Conservation (phyloP, 2,113 vertebrate genomes). For the Atrichornis clamosus region DNA sequence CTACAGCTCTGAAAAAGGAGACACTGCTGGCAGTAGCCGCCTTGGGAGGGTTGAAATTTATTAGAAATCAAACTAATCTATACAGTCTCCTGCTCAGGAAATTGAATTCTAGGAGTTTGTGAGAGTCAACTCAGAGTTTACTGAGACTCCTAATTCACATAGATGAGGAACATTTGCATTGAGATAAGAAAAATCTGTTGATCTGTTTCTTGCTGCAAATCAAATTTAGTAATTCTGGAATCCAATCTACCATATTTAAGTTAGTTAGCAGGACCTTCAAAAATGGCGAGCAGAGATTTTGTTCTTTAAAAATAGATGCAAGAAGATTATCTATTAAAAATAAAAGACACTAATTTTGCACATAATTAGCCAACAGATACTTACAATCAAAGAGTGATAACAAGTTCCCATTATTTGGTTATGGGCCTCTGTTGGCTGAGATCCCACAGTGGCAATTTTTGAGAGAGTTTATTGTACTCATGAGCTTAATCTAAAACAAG, state of each 20-base stretch:
- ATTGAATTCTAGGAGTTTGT: constrained; percentile 18
- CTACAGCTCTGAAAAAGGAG: constrained; percentile 21
- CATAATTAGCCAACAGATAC: constrained; percentile 10
- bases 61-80: constrained; percentile 60
- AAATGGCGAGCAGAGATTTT: not conserved
- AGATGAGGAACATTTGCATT: not conserved
- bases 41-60: constrained; percentile 33
- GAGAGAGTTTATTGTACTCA: constrained; percentile 6
- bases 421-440: constrained; percentile 15
- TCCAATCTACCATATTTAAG: not conserved
- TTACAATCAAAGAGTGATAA: constrained; percentile 26
- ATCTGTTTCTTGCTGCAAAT: constrained; percentile 28
- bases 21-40: not conserved
- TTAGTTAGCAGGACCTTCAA: not conserved
- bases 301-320: constrained; percentile 10
- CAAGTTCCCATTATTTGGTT: constrained; percentile 41
- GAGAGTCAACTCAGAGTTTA: constrained; percentile 8
- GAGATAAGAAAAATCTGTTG: constrained; percentile 45
- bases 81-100: constrained; percentile 38
- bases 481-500: constrained; percentile 26
- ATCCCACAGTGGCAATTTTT: constrained; percentile 28
- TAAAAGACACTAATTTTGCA: not conserved
- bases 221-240: not conserved
- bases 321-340: not conserved
- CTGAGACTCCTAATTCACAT: constrained; percentile 4